Evolutionary conservation across 1,140 invertebrate genomes (phyloP), one percentile per base, ranked within the genome.

Genomic region (Lethrus apterus): DNA sequence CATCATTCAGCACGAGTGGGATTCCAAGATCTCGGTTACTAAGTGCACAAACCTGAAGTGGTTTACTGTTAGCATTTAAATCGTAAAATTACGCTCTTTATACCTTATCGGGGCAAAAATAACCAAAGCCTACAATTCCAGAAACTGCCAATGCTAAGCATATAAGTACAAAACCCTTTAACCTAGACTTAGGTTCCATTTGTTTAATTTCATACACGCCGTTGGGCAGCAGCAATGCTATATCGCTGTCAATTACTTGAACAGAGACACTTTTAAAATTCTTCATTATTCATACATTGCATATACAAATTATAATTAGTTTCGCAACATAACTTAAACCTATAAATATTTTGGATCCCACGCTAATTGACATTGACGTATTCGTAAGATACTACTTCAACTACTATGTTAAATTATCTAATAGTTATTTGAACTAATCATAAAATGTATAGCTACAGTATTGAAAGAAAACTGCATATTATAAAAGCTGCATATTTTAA

Each of bases 101-200:
- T 58, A 81, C 79, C 72, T 86, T 83, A 63, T 90, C 86, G 44
- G 87, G 84, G 65, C 86, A 91, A 58, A 89, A 89, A 69, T 89
- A 91, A 53, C 87, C 86, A 60, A 90, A 83, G 60, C 84, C 87
- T 46, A 91, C 75, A 65, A 91, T 88, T 40, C 86, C 85, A 59
- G 83, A 83, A 18, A 89, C 68, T 51, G 83, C 83, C 52, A 89
- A 73, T 52, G 81, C 70, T 56, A 88, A 72, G 68, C 86, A 89
- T 65, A 88, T 77, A 54, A 85, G 71, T 58, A 84, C 79, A 60
- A 89, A 76, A 69, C 78, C 79, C 62, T 82, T 78, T 58, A 88
- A 71, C 66, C 77, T 80, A 46, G 78, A 77, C 48, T 57, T 62
- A 58, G 79, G 75, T 73, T 84, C 81, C 80, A 83, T 83, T 77